Conservation (phyloP, 2,113 vertebrate species). For the Hippocampus comes region DNA sequence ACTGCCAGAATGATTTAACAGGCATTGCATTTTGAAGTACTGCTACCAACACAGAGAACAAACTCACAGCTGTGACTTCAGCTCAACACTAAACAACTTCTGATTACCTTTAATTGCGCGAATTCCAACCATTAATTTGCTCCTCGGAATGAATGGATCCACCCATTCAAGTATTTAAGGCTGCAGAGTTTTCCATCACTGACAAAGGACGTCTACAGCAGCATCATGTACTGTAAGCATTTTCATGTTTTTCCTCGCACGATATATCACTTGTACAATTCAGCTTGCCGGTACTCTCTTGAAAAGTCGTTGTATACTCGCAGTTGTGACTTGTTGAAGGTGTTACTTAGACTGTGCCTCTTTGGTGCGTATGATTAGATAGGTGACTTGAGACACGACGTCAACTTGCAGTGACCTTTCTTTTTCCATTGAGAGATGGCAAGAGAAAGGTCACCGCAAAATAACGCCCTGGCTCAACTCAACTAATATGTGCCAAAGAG, state of each 20-base stretch:
- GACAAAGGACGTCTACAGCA: neutral
- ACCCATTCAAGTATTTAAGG: neutral
- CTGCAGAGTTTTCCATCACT: neutral
- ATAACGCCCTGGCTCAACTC: too few relatives aligned
- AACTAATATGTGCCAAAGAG: too few relatives aligned
- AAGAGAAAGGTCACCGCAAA: too few relatives aligned
- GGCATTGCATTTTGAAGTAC: too few relatives aligned
- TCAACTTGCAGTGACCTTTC: too few relatives aligned
- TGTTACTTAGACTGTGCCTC: too few relatives aligned
- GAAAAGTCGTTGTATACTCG: neutral
- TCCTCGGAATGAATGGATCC: neutral
- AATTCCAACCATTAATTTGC: neutral
- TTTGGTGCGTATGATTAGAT: too few relatives aligned
- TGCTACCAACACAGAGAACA: neutral
- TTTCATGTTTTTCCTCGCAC: neutral
- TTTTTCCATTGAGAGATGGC: too few relatives aligned
- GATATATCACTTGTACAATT: neutral
- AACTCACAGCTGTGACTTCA: neutral
- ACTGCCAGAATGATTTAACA: too few relatives aligned
- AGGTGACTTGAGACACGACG: too few relatives aligned
- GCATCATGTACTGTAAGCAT: neutral
- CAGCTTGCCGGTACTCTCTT: neutral
- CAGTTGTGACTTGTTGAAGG: neutral
- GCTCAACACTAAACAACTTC: too few relatives aligned
- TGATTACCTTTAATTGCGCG: neutral